Evolutionary conservation across 2,113 vertebrate species (phyloP), one percentile per base, ranked within the genome.

Genomic region (Chlorodrepanis virens): DNA sequence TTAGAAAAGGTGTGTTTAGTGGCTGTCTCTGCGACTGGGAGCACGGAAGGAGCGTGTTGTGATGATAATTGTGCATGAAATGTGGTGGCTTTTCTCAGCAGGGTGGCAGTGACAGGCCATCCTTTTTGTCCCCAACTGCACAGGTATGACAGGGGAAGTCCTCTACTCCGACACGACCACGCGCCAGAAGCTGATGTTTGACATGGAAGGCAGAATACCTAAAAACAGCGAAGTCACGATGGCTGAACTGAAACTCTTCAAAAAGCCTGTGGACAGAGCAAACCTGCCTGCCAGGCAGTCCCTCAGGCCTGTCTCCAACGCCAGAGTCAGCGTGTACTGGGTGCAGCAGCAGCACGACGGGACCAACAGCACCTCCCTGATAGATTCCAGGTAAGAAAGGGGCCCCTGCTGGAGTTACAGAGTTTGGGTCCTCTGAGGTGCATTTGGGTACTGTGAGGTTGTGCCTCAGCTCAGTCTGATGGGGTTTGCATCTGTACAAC

Each of bases 211-310:
- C 64, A 97, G 99, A 74, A 98, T 99, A 93, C 98, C 98, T 8
- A 97, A 98, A 17, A 98, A 99, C 97, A 98, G 98, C 1, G 99
- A 99, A 90, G 99, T 99, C 90, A 99, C 99, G 42, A 99, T 99
- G 99, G 99, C 99, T 13, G 99, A 98, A 65, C 98, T 99, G 59
- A 99, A 98, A 87, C 98, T 99, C 33, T 99, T 99, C 97, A 98
- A 99, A 97, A 98, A 98, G 95, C 98, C 98, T 4, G 94, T 98
- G 10, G 96, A 98, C 71, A 97, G 96, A 72, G 92, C 97, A 22
- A 97, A 96, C 54, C 87, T 98, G 6, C 96, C 96, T 33, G 98
- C 97, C 61, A 96, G 3, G 79, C 96, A 88, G 29, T n/a, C 90
- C 25, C 97, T 94, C 94, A 97, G 98, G 20, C 96, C 98, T 0